These are phyloP conservation scores for Cyphomyrmex costatus DNA, from an alignment of 1,140 invertebrate genomes.

Conservation along the genomic window DNA sequence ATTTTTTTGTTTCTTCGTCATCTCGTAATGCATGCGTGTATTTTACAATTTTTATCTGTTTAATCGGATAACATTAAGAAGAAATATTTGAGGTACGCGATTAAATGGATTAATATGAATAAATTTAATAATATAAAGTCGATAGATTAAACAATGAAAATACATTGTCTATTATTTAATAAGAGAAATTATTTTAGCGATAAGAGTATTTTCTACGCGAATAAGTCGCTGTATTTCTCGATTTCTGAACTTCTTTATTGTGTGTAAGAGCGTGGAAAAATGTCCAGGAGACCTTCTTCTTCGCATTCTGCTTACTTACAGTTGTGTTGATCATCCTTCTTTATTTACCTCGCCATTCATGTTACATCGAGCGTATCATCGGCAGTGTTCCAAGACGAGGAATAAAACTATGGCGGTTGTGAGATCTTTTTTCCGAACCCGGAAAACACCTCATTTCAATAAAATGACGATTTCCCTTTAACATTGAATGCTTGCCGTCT, in stretches of 20 bases:
- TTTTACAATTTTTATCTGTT: background rate
- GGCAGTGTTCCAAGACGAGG: conserved; percentile 44
- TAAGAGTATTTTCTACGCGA: conserved; percentile 9
- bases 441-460: conserved; percentile 51
- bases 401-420: conserved; percentile 27
- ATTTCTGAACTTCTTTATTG: conserved; percentile 46
- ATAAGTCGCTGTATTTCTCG: background rate
- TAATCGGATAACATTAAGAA: background rate
- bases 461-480: conserved; percentile 56
- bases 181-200: background rate
- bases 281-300: conserved; percentile 19
- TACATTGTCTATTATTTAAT: background rate
- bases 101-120: background rate
- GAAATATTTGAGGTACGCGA: background rate
- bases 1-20: background rate
- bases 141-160: background rate
- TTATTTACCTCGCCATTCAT: conserved; percentile 58
- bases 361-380: conserved; percentile 60
- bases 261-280: conserved; percentile 25
- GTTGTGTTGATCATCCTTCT: conserved; percentile 48
- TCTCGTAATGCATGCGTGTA: background rate
- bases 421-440: conserved; percentile 31
- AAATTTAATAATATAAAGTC: background rate
- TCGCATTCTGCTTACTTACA: conserved; percentile 42
- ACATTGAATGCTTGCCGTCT: conserved; percentile 5